Percentiles rank a stretch among this genome's conserved stretches.
These are phyloP conservation scores for Metopia argyrocephala DNA, from an alignment of 2,888 invertebrate species.

Conservation along the genomic window DNA sequence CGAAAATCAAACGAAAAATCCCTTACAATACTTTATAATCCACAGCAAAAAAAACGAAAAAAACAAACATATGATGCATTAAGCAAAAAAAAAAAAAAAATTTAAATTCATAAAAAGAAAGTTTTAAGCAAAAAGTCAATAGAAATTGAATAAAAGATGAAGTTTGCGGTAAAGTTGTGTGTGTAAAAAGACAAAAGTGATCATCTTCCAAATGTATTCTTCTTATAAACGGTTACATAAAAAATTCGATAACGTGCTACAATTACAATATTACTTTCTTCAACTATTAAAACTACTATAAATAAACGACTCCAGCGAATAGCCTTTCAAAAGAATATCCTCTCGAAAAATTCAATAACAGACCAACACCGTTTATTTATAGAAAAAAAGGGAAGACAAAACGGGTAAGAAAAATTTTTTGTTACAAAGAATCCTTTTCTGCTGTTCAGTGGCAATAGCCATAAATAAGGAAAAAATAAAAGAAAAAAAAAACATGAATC, in stretches of 20 bases:
- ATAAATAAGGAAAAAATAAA: slow-evolving; percentile 30
- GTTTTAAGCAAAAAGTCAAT: not conserved
- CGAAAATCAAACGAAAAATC: slow-evolving; percentile 46
- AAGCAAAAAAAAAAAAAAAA: slow-evolving; percentile 22
- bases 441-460: slow-evolving; percentile 42
- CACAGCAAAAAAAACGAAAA: not conserved
- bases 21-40: slow-evolving; percentile 17
- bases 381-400: slow-evolving; percentile 10
- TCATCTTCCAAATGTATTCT: slow-evolving; percentile 49
- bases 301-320: not conserved
- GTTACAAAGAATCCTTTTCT: not conserved
- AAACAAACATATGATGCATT: slow-evolving; percentile 23
- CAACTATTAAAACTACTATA: slow-evolving; percentile 12
- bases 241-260: slow-evolving; percentile 49
- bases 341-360: slow-evolving; percentile 19
- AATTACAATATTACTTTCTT: not conserved
- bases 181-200: slow-evolving; percentile 25
- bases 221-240: slow-evolving; percentile 60
- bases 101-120: not conserved
- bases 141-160: not conserved
- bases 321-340: not conserved
- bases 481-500: slow-evolving; percentile 38
- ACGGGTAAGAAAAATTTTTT: slow-evolving; percentile 39
- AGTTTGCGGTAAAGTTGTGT: slow-evolving; percentile 14
- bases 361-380: not conserved